phyloP scores from a whole-genome alignment of 2,888 invertebrate genomes.

The Ochropacha duplaris region DNA sequence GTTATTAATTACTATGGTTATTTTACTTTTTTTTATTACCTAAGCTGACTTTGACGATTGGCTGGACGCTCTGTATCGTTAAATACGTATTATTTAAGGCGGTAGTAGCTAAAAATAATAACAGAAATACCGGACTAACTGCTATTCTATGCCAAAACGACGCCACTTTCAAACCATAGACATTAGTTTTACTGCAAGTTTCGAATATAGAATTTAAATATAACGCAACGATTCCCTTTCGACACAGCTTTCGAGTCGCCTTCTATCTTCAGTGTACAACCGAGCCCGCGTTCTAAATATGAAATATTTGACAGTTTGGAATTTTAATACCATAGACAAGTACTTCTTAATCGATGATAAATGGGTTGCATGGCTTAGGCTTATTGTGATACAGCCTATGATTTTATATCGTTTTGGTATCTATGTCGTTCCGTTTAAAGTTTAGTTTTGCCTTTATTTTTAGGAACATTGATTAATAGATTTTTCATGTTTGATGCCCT shows the following conservation, averaged over 20 bases:
- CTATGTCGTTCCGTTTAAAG: not conserved
- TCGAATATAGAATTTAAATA: not conserved
- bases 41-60: no score
- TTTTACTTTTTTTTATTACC: no score
- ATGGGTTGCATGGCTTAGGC: not conserved
- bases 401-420: not conserved
- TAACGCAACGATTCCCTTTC: not conserved
- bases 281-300: slow-evolving; percentile 3
- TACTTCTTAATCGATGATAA: slow-evolving; percentile 3
- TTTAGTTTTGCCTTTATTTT: not conserved
- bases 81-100: not conserved
- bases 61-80: no score
- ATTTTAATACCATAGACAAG: slow-evolving; percentile 3
- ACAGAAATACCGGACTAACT: not conserved
- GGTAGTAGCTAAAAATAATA: not conserved
- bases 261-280: not conserved
- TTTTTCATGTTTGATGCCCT: not conserved
- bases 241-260: not conserved
- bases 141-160: not conserved
- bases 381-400: not conserved
- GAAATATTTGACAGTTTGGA: slow-evolving; percentile 5
- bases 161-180: not conserved
- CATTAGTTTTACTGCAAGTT: no score
- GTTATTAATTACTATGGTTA: no score
- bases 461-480: not conserved